A percentile compares a stretch with the other conserved stretches of the same genome.
Evolutionary conservation across 92 coral and sea anemone species (phyloP).

Genomic region (Diadumene lineata): DNA sequence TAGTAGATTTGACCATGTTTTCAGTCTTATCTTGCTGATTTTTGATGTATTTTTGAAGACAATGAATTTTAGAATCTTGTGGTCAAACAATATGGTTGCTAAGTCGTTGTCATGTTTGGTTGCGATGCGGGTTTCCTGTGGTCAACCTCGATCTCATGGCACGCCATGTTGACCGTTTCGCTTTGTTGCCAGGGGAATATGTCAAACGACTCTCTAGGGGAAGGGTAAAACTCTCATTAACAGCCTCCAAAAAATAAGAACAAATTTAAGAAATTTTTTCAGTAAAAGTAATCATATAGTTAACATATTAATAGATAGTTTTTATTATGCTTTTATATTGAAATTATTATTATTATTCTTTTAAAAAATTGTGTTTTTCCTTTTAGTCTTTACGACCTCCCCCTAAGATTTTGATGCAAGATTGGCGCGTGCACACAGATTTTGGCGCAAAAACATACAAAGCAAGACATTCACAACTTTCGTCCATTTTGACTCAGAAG

Average conservation of each 20-base stretch:
- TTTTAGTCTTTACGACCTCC: not conserved
- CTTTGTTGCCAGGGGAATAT: slow-evolving; percentile 9
- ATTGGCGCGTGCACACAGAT: slow-evolving; percentile 37
- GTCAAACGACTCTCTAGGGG: slow-evolving; percentile 15
- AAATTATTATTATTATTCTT: no score
- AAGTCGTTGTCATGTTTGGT: not conserved
- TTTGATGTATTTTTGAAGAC: not conserved
- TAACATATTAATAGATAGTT: no score
- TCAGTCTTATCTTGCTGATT: not conserved
- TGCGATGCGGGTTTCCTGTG: slow-evolving; percentile 5
- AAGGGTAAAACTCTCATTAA: slow-evolving; percentile 4
- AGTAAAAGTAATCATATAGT: no score
- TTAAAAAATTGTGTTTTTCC: not conserved
- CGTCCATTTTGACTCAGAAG: slow-evolving; percentile 1
- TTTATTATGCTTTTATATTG: no score
- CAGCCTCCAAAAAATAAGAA: not conserved
- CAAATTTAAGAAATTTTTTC: not conserved
- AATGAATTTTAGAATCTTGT: not conserved
- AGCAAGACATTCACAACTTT: not conserved
- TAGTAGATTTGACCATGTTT: slow-evolving; percentile 67
- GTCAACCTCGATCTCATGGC: not conserved
- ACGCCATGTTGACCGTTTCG: slow-evolving; percentile 9
- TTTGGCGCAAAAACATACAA: slow-evolving; percentile 32
- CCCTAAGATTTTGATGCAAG: not conserved
- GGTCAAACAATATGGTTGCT: slow-evolving; percentile 15